A percentile compares a stretch with the other conserved stretches of the same genome.
Conservation (phyloP, 2,797 vertebrate species). For the Linurgus olivaceus region DNA sequence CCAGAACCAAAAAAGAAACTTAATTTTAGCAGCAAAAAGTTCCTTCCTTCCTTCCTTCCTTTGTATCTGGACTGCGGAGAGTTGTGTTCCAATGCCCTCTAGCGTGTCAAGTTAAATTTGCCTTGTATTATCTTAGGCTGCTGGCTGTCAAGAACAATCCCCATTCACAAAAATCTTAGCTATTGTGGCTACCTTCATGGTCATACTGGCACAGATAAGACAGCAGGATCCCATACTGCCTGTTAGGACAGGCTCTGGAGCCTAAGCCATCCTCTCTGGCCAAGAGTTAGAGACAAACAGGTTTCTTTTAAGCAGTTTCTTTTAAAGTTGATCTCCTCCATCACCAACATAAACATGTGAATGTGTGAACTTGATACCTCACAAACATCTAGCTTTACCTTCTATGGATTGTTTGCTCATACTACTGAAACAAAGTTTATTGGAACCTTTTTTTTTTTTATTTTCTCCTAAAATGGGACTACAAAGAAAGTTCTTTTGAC, state of each 20-base stretch:
- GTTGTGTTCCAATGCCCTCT: conserved; percentile 40
- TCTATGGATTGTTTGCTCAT: not conserved
- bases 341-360: not conserved
- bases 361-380: not conserved
- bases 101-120: not conserved
- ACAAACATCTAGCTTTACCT: not conserved
- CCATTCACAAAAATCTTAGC: not conserved
- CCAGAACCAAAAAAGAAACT: not conserved
- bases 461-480: not conserved
- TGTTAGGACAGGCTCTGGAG: not conserved
- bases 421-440: not conserved
- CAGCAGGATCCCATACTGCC: not conserved
- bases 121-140: not conserved
- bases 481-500: not conserved
- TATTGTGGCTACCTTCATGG: not conserved
- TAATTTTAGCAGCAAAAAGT: not conserved
- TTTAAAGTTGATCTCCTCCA: not conserved
- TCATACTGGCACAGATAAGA: not conserved
- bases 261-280: not conserved
- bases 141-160: not conserved
- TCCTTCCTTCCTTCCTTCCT: not conserved
- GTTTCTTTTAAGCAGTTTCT: not conserved
- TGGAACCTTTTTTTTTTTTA: not conserved
- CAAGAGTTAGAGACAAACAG: not conserved
- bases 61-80: not conserved